A percentile compares a stretch with the other conserved stretches of the same genome.
These are phyloP conservation scores for Ennomos erosarius DNA, from an alignment of 2,888 invertebrate species.

Conservation along the genomic window DNA sequence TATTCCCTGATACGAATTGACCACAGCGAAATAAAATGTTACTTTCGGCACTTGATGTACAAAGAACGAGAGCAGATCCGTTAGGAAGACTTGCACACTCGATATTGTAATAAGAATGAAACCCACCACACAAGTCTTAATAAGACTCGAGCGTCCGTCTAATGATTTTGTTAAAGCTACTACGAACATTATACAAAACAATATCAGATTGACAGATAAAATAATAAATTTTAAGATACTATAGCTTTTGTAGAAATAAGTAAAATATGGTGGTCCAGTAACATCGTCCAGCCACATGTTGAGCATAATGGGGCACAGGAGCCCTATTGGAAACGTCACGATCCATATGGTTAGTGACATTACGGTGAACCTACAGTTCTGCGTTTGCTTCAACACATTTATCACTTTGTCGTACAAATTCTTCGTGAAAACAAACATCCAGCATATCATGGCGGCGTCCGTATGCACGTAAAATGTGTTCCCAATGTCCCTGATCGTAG, in stretches of 20 bases:
- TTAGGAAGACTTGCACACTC: slow-evolving; percentile 61
- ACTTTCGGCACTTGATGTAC: not conserved
- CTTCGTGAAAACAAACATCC: slow-evolving; percentile 70
- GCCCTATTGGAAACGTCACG: slow-evolving; percentile 52
- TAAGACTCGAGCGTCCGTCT: slow-evolving; percentile 29
- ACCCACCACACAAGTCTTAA: slow-evolving; percentile 48
- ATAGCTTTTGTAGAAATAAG: slow-evolving; percentile 48
- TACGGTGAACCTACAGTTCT: slow-evolving; percentile 45
- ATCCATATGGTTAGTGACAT: slow-evolving; percentile 53
- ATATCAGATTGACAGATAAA: slow-evolving; percentile 53
- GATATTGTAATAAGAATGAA: slow-evolving; percentile 60
- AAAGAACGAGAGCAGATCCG: slow-evolving; percentile 49
- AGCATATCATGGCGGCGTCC: slow-evolving; percentile 58
- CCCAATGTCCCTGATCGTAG: slow-evolving; percentile 20
- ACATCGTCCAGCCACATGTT: not conserved
- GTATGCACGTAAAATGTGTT: slow-evolving; percentile 55
- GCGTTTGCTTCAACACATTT: slow-evolving; percentile 48
- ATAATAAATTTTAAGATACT: slow-evolving; percentile 57
- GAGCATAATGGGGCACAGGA: slow-evolving; percentile 42
- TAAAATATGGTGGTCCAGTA: not conserved
- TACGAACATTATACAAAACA: slow-evolving; percentile 60
- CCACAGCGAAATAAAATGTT: slow-evolving; percentile 26
- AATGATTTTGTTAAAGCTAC: slow-evolving; percentile 42
- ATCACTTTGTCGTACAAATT: slow-evolving; percentile 69
- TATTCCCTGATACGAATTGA: slow-evolving; percentile 49